Conservation (phyloP, 1,140 invertebrate genomes). For the Lycorma delicatula region DNA sequence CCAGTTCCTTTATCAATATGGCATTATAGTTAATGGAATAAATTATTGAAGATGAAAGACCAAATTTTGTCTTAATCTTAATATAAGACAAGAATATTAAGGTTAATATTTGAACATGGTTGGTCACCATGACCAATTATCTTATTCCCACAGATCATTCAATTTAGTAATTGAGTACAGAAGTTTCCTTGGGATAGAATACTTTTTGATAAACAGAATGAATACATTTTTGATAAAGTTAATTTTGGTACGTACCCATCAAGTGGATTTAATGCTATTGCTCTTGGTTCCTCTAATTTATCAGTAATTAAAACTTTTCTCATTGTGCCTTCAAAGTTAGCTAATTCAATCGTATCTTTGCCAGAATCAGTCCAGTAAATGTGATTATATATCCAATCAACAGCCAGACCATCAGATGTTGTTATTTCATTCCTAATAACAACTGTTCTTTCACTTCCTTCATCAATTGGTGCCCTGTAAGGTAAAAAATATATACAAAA, state of each 20-base stretch:
- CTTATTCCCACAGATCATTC: too few relatives aligned
- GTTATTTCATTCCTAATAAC: conserved; percentile 75
- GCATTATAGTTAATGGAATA: too few relatives aligned
- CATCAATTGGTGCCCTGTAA: conserved; percentile 76
- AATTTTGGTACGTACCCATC: conserved; percentile 74
- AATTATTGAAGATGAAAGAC: too few relatives aligned
- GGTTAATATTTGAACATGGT: too few relatives aligned
- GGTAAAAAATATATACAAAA: conserved; percentile 9
- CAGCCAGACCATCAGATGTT: conserved; percentile 62
- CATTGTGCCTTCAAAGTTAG: conserved; percentile 83
- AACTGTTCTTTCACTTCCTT: conserved; percentile 71
- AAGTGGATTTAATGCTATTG: conserved; percentile 91
- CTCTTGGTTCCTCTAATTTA: conserved; percentile 83
- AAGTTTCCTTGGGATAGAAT: too few relatives aligned
- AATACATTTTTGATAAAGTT: too few relatives aligned
- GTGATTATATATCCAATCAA: conserved; percentile 79
- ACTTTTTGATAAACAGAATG: too few relatives aligned
- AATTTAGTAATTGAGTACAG: too few relatives aligned
- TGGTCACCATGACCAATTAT: too few relatives aligned
- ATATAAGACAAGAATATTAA: too few relatives aligned
- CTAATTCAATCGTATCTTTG: conserved; percentile 81
- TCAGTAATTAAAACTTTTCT: conserved; percentile 76
- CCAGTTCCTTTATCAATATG: too few relatives aligned
- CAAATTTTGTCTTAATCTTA: too few relatives aligned
- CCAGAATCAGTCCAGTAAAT: conserved; percentile 94